Conservation (phyloP, 2,888 invertebrate species). For the Caenorhabditis afra region DNA sequence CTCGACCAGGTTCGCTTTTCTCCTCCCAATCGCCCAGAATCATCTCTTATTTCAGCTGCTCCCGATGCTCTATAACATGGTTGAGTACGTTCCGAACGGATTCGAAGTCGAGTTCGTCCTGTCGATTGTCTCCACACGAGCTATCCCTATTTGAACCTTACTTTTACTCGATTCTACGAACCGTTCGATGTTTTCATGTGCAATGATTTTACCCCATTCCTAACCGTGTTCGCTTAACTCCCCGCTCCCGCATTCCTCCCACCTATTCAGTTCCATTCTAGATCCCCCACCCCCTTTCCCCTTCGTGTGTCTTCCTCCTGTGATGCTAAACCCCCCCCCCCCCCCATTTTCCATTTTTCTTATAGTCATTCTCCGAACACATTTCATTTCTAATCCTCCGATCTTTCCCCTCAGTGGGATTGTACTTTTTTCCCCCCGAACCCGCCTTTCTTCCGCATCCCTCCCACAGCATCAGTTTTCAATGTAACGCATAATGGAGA, state of each 20-base stretch:
- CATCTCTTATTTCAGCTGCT: slow-evolving; percentile 74
- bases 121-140: slow-evolving; percentile 69
- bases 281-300: no score
- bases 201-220: slow-evolving; percentile 9
- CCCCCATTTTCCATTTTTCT: slow-evolving; percentile 5
- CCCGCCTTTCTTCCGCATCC: slow-evolving; percentile 13
- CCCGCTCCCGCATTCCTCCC: not conserved
- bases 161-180: not conserved
- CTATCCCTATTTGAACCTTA: slow-evolving; percentile 27
- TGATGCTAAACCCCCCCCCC: slow-evolving; percentile 10
- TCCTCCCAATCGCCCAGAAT: not conserved
- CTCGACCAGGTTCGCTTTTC: slow-evolving; percentile 72
- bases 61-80: slow-evolving; percentile 72
- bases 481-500: slow-evolving; percentile 45
- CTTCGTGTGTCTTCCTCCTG: slow-evolving; percentile 29
- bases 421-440: slow-evolving; percentile 4
- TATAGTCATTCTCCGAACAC: slow-evolving; percentile 16
- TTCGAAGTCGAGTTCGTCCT: slow-evolving; percentile 76
- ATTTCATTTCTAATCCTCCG: slow-evolving; percentile 16
- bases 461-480: slow-evolving; percentile 7
- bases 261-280: slow-evolving; percentile 6
- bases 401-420: not conserved
- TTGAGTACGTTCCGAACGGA: slow-evolving; percentile 68
- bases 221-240: slow-evolving; percentile 5
- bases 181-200: not conserved